Evolutionary conservation across 2,888 invertebrate species (phyloP).

Genomic region (Bombylius discolor): DNA sequence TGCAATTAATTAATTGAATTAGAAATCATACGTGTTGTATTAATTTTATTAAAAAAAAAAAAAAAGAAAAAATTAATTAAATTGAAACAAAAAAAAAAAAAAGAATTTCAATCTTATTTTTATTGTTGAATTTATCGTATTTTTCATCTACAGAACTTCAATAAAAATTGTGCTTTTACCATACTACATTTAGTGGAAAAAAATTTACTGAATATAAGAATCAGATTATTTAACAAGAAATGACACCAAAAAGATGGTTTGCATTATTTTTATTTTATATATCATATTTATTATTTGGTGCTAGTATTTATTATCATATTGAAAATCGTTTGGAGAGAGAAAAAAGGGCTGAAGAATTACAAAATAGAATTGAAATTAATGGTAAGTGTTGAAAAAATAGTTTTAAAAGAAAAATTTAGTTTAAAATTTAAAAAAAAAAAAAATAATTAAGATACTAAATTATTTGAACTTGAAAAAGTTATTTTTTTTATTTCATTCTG

Average conservation of each 20-base stretch:
- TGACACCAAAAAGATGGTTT: constrained; percentile 71
- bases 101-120: no score
- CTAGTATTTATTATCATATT: constrained; percentile 72
- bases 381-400: constrained; percentile 40
- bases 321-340: constrained; percentile 59
- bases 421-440: background rate
- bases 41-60: background rate
- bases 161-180: no score
- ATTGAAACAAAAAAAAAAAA: no score
- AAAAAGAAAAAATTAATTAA: background rate
- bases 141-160: no score
- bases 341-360: constrained; percentile 43
- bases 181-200: no score
- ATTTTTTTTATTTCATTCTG: no score
- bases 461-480: no score
- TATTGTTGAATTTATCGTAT: no score
- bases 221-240: constrained; percentile 22
- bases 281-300: constrained; percentile 65
- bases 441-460: no score
- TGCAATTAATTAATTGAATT: no score
- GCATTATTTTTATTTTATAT: constrained; percentile 62
- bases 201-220: no score
- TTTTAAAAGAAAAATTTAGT: background rate
- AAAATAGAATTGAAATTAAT: constrained; percentile 54
- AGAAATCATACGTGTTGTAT: no score